These are phyloP conservation scores for Aricia artaxerxes DNA, from an alignment of 2,888 invertebrate species.

Conservation along the genomic window DNA sequence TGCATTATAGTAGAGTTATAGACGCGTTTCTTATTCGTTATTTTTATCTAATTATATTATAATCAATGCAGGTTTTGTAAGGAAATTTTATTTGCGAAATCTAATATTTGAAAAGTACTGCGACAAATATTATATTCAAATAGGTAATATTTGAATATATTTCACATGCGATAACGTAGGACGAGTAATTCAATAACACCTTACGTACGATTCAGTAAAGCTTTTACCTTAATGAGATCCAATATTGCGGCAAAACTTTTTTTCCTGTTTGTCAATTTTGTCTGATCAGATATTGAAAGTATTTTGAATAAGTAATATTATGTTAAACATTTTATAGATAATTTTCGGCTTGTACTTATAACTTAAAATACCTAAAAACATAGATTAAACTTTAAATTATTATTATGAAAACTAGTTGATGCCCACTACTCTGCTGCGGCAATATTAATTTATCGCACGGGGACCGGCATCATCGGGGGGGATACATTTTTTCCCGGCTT, in stretches of 20 bases:
- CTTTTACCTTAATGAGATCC: constrained; percentile 19
- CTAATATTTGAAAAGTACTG: neutral
- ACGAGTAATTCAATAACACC: constrained; percentile 12
- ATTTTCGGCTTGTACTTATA: too few relatives aligned
- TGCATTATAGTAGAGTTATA: neutral
- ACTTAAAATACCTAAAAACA: too few relatives aligned
- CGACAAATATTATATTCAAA: neutral
- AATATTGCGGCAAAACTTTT: constrained; percentile 11
- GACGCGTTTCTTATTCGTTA: neutral
- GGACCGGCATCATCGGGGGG: too few relatives aligned
- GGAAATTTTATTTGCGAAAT: neutral
- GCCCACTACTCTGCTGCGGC: too few relatives aligned
- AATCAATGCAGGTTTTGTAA: neutral
- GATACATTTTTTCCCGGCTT: too few relatives aligned
- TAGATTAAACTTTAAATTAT: too few relatives aligned
- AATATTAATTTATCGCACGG: too few relatives aligned
- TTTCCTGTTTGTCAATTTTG: constrained; percentile 9
- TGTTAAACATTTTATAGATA: too few relatives aligned
- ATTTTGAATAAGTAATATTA: neutral
- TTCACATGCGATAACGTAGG: neutral
- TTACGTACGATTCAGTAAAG: constrained; percentile 2
- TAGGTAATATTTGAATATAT: neutral
- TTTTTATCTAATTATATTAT: too few relatives aligned
- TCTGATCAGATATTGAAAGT: constrained; percentile 11
- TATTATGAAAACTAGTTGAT: too few relatives aligned